These are phyloP conservation scores for Pseudeuparius sepicola DNA, from an alignment of 2,888 invertebrate species.

Conservation along the genomic window DNA sequence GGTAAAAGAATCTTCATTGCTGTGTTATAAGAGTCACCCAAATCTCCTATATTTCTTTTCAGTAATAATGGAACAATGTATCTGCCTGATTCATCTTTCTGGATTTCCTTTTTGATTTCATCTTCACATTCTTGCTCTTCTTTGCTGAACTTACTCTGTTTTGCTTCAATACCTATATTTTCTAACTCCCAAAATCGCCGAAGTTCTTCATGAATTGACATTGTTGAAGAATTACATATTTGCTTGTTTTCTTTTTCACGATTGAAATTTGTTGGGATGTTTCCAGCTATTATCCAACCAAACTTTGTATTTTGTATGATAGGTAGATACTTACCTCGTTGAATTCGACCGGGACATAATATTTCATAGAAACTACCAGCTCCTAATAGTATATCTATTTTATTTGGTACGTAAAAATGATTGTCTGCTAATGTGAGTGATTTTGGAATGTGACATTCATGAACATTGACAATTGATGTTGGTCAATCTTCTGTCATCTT, in stretches of 20 bases:
- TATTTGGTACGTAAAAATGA: background rate
- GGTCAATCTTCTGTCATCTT: slow-evolving; percentile 9
- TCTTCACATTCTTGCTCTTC: slow-evolving; percentile 14
- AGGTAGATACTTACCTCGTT: slow-evolving; percentile 2
- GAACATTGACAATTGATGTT: background rate
- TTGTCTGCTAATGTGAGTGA: slow-evolving; percentile 9
- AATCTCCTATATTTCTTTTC: slow-evolving; percentile 1
- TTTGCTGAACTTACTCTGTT: no score
- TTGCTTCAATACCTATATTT: slow-evolving; percentile 4
- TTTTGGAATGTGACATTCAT: slow-evolving; percentile 1
- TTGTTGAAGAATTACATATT: no score
- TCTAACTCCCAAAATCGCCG: slow-evolving; percentile 10
- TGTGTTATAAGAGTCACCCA: slow-evolving; percentile 11
- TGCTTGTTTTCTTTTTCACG: no score
- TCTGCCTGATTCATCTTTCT: slow-evolving; percentile 3
- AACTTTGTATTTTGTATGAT: slow-evolving; percentile 6
- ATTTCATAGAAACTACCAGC: slow-evolving; percentile 3
- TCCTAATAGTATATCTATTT: slow-evolving; percentile 7
- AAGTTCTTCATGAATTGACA: slow-evolving; percentile 11
- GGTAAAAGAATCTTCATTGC: slow-evolving; percentile 10
- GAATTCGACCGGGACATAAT: background rate
- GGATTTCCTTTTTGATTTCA: slow-evolving; percentile 6
- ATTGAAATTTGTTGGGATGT: no score
- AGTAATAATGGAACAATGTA: slow-evolving; percentile 11
- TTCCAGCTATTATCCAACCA: slow-evolving; percentile 10